phyloP scores from a whole-genome alignment of 2,888 invertebrate genomes.

The Apamea epomidion region DNA sequence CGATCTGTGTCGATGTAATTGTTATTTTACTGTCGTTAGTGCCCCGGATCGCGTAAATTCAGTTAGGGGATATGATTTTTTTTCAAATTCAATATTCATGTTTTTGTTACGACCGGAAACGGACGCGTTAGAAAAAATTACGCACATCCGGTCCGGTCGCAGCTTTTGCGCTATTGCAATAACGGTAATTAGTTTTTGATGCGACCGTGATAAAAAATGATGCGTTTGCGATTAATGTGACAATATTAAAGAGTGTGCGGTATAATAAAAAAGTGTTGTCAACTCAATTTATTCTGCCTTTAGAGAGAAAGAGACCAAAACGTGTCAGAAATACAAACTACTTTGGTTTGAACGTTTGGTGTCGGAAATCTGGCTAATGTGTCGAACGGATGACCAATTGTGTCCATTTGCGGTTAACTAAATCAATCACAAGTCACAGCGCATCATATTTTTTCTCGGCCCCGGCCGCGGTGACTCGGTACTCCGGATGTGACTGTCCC shows the following conservation, averaged over 20 bases:
- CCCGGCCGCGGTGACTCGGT: slow-evolving; percentile 66
- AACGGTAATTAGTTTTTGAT: slow-evolving; percentile 83
- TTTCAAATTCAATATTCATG: slow-evolving; percentile 84
- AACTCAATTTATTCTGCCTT: slow-evolving; percentile 59
- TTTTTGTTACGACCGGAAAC: slow-evolving; percentile 84
- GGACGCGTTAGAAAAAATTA: slow-evolving; percentile 89
- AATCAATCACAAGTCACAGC: slow-evolving; percentile 77
- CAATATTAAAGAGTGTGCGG: slow-evolving; percentile 73
- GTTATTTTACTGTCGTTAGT: slow-evolving; percentile 89
- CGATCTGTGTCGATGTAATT: slow-evolving; percentile 88
- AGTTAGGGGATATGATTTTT: slow-evolving; percentile 87
- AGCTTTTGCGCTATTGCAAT: slow-evolving; percentile 83
- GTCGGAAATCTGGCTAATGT: slow-evolving; percentile 56
- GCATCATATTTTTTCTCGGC: slow-evolving; percentile 65
- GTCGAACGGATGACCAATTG: slow-evolving; percentile 72
- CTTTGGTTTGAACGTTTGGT: slow-evolving; percentile 39
- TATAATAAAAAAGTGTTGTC: slow-evolving; percentile 68
- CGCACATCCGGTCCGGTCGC: slow-evolving; percentile 81
- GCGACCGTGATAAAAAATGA: slow-evolving; percentile 73
- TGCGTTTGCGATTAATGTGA: slow-evolving; percentile 73
- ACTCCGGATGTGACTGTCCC: slow-evolving; percentile 82
- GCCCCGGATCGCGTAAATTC: slow-evolving; percentile 87
- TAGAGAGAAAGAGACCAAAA: slow-evolving; percentile 14
- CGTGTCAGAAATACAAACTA: slow-evolving; percentile 8
- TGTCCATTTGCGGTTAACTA: slow-evolving; percentile 78